phyloP scores from a whole-genome alignment of 2,113 vertebrate genomes.

The Ammodytes dubius region DNA sequence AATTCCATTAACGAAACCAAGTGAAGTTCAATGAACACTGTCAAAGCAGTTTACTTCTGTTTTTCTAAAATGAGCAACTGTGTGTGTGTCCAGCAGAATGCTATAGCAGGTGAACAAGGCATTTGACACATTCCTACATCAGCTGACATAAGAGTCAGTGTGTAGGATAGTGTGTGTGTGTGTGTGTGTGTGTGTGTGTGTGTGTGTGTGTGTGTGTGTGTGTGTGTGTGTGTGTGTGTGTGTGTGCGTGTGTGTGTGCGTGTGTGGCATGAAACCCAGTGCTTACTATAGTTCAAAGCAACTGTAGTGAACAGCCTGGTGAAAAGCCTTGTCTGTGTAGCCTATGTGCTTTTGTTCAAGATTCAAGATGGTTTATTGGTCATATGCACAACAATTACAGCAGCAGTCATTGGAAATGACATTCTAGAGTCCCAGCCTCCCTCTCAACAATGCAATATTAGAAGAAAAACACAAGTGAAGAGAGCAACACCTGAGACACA shows the following conservation, averaged over 20 bases:
- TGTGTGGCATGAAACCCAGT: not conserved
- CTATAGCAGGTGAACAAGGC: slow-evolving; percentile 72
- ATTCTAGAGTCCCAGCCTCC: no score
- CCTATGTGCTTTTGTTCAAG: no score
- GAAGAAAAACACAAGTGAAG: no score
- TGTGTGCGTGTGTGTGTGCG: not conserved
- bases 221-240: not conserved
- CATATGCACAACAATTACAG: no score
- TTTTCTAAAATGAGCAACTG: slow-evolving; percentile 10
- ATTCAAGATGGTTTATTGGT: no score
- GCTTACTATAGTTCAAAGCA: no score
- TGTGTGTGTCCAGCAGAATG: slow-evolving; percentile 36
- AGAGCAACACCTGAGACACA: no score
- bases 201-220: not conserved
- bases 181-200: not conserved
- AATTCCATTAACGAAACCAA: not conserved
- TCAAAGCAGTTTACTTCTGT: slow-evolving; percentile 6
- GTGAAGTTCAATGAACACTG: slow-evolving; percentile 31
- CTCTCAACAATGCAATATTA: no score
- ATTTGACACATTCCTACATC: slow-evolving; percentile 76
- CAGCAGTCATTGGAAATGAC: no score
- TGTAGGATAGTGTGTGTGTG: not conserved
- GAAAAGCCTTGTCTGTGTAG: not conserved
- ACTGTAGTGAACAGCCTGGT: no score
- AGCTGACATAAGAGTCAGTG: slow-evolving; percentile 67